Evolutionary conservation across 2,797 vertebrate genomes (phyloP).

Genomic region (Yasuhikotakia modesta): DNA sequence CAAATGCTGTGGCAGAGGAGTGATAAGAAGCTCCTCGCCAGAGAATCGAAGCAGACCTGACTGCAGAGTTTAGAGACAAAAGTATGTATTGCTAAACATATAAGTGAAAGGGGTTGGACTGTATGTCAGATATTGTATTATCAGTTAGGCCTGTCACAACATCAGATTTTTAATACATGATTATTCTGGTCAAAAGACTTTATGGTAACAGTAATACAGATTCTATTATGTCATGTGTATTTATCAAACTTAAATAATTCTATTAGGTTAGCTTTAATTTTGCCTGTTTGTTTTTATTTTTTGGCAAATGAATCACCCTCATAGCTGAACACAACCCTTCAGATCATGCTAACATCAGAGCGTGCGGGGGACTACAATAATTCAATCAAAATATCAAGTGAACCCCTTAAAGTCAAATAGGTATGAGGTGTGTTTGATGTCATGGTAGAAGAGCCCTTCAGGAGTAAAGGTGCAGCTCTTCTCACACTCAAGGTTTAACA

Average conservation of each 20-base stretch:
- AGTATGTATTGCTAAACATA: neutral
- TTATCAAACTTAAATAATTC: no score
- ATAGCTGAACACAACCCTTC: neutral
- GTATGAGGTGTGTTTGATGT: constrained; percentile 20
- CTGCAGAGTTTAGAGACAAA: constrained; percentile 66
- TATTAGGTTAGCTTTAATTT: neutral
- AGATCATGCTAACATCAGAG: constrained; percentile 11
- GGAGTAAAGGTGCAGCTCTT: constrained; percentile 11
- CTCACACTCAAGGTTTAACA: constrained; percentile 4
- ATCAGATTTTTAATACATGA: no score
- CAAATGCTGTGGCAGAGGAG: constrained; percentile 87
- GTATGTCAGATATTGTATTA: neutral
- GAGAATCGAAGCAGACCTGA: constrained; percentile 90
- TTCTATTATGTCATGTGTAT: no score
- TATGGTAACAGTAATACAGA: no score
- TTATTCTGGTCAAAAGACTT: no score
- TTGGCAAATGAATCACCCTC: neutral
- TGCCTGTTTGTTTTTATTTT: neutral
- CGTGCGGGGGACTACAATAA: neutral
- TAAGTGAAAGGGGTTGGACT: neutral
- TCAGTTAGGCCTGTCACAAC: neutral
- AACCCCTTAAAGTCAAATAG: neutral
- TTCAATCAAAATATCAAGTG: constrained; percentile 19
- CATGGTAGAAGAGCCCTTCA: constrained; percentile 34
- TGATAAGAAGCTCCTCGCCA: constrained; percentile 89